phyloP scores from a whole-genome alignment of 1,140 invertebrate species.

The Parapsyche elsis region DNA sequence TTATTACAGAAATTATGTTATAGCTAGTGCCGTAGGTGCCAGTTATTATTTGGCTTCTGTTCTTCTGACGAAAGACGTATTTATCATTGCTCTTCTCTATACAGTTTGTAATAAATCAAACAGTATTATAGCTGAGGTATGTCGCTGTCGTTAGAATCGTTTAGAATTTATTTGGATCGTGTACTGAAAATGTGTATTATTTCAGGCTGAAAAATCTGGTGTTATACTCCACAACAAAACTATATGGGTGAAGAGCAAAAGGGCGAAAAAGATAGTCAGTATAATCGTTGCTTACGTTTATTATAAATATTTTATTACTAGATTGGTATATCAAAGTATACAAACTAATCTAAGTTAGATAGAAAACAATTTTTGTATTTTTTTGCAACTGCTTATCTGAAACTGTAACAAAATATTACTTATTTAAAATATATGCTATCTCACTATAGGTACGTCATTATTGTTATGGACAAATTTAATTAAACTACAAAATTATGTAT shows the following conservation, averaged over 20 bases:
- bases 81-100: neutral
- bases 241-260: neutral
- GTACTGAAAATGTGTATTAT: neutral
- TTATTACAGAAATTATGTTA: neutral
- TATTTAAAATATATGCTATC: too few relatives aligned
- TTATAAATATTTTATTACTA: too few relatives aligned
- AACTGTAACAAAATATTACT: too few relatives aligned
- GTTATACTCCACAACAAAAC: neutral
- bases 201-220: slow-evolving; percentile 21
- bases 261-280: neutral
- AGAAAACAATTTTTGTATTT: too few relatives aligned
- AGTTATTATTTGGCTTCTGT: slow-evolving; percentile 14
- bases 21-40: neutral
- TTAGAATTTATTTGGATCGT: neutral
- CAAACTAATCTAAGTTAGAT: too few relatives aligned
- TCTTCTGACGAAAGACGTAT: neutral
- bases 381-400: too few relatives aligned
- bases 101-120: neutral
- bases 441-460: too few relatives aligned
- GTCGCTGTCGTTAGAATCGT: neutral
- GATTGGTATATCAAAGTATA: too few relatives aligned
- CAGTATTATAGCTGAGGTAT: neutral
- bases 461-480: too few relatives aligned
- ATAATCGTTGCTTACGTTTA: neutral
- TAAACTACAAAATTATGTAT: too few relatives aligned